Base-by-base conservation (phyloP, 2,797 vertebrate genomes). In the Poecile montanus region DNA sequence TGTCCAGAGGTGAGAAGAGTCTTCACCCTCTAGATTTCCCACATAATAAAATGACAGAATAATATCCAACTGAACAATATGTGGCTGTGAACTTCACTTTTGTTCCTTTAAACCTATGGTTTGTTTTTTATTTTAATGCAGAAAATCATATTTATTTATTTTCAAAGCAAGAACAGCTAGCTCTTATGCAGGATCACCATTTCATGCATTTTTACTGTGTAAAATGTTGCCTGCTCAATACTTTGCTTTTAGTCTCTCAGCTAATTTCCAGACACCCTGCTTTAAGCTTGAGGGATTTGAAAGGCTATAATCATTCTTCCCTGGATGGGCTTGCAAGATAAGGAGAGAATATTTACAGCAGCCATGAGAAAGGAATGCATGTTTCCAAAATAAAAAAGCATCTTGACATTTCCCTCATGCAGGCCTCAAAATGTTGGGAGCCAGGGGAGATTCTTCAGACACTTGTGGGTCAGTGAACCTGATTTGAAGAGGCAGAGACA, bases 361-460 rank as follows among this genome's bases (percentile, higher is more conserved):
- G 66, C 88, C 87, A 94, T 93, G 95, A 97, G 95, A 96, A 97
- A 90, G 75, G 92, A 97, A 97, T 88, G 82, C 32, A 10, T 61
- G n/a, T 88, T 92, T 93, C 92, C 81, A 94, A 89, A 93, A 76
- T 42, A 80, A 81, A 93, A 92, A 91, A 83, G 3, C 30, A 68
- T 88, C 75, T 75, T 93, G 86, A 86, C 85, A 63, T 92, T 88
- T 95, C 51, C 71, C 73, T 90, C 30, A 2, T 40, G 47, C 13
- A 68, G 71, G 57, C 88, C 81, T 32, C 85, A 53, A 74, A 85
- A 61, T 45, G 9, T 86, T 92, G 86, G 75, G 80, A 85, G 93
- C 30, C 83, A 84, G 65, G 56, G 50, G 44, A 93, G 82, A 40
- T 58, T 72, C 45, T 91, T 84, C 72, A 80, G 76, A 4, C 58